Base-by-base conservation (phyloP, 2,113 vertebrate genomes). In the Erythrocercus mccallii region DNA sequence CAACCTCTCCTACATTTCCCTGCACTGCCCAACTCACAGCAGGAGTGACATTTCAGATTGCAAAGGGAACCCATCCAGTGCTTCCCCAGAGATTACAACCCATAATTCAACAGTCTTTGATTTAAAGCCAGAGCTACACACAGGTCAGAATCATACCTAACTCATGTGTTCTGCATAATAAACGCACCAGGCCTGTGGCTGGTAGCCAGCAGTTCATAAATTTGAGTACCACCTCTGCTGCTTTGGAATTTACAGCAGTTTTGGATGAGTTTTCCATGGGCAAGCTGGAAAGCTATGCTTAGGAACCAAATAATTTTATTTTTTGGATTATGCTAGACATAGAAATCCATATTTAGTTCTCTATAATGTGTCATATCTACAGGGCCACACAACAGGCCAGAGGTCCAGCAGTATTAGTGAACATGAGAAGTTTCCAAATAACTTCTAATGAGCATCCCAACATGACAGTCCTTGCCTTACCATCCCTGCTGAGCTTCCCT, bases 121-220 rank as follows among this genome's bases (percentile, higher is more conserved):
- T 79, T 79, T 73, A 95, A 91, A 77, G 47, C 10, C 62, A 86
- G n/a, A 80, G 47, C 74, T 91, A 60, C n/a, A 74, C 31, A 15
- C 0, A 2, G 58, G 66, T 77, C 58, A 77, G 74, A 56, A 74
- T 27, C 79, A 51, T 24, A 90, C 14, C 47, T 66, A 62, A 79
- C 61, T 92, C 69, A 15, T 15, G 27, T 61, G 23, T 24, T 76
- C 65, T 35, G 22, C 64, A 28, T 47, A 72, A 85, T 19, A 69
- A 87, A 91, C 30, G 33, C 42, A 57, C 23, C 7, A 70, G 48
- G 33, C 62, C 73, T 6, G 56, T 62, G 38, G 24, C 47, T 82
- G 37, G 51, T 11, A 86, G 60, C 48, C 86, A 88, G 62, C 19
- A 95, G 70, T 73, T 81, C 77, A 68, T 81, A 74, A 84, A 87